Conservation (phyloP, 2,797 vertebrate genomes). For the Perodicticus potto region DNA sequence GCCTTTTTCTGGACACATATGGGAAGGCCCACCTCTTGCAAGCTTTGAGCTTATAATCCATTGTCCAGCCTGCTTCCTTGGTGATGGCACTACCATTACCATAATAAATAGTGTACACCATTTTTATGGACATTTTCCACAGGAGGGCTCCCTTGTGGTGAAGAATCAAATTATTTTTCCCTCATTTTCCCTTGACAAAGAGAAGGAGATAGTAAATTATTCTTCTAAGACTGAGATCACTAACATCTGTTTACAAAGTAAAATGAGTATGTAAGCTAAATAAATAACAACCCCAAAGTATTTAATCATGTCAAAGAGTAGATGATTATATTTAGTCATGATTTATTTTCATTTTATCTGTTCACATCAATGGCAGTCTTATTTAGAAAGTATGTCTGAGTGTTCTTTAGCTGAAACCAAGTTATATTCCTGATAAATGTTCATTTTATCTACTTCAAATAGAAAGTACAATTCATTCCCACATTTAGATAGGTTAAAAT, state of each 20-base stretch:
- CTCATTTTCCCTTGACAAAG: constrained; percentile 57
- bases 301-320: constrained; percentile 66
- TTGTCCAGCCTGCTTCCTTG: too few species aligned
- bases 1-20: too few species aligned
- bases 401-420: constrained; percentile 61
- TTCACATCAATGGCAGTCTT: constrained; percentile 59
- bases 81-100: too few species aligned
- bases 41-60: too few species aligned
- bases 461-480: constrained; percentile 61
- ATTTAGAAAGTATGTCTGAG: neutral
- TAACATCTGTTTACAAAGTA: constrained; percentile 55
- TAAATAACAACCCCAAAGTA: constrained; percentile 62
- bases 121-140: constrained; percentile 26
- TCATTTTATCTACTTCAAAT: constrained; percentile 65
- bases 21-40: too few species aligned
- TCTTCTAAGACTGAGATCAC: constrained; percentile 38
- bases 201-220: constrained; percentile 39
- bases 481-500: constrained; percentile 70
- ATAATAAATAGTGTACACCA: neutral
- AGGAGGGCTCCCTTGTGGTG: neutral
- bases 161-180: constrained; percentile 20
- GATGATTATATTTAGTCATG: constrained; percentile 59
- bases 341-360: constrained; percentile 71
- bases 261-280: constrained; percentile 61
- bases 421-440: constrained; percentile 61